Evolutionary conservation across 1,140 invertebrate species (phyloP), one percentile per base, ranked within the genome.

Genomic region (Drosophila santomea): DNA sequence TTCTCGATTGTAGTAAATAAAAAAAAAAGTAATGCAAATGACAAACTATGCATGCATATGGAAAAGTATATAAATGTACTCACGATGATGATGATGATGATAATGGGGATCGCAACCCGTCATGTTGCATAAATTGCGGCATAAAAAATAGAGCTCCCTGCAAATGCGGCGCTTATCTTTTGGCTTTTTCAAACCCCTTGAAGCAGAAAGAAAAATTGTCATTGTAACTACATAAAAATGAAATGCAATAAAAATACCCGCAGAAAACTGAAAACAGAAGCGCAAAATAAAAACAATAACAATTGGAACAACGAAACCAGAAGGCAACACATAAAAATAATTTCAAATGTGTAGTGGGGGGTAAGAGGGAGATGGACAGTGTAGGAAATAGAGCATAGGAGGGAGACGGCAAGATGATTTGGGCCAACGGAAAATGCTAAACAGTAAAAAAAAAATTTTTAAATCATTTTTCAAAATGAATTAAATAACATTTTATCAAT

Each of bases 221-320:
- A 82, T 88, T 86, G 82, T 82, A 86, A 86, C 78, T 86, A 73
- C 69, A 86, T 85, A 81, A 81, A 85, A 85, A 88, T 76, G 78
- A 88, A 86, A 82, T 88, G 82, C 83, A 82, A 78, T 86, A 88
- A 82, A 86, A 88, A 82, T 88, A 88, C 78, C 78, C 74, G 62
- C 81, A 85, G 79, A 86, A 80, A 77, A 81, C 81, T 63, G 61
- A 75, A 71, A 66, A 63, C 35, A 74, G 35, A 59, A 62, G 12
- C 11, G 14, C 12, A 15, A 25, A 74, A 20, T 20, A 20, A 20
- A 20, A 74, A 25, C 28, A 57, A 50, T 44, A 72, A 52, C 56
- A 75, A 64, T 28, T 67, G 36, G 28, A 61, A 44, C 39, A 78
- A 76, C 57, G 72, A 71, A 69, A 75, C 66, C 39, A 81, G 71